Evolutionary conservation across 2,113 vertebrate genomes (phyloP), one percentile per base, ranked within the genome.

Genomic region (Leucoraja erinaceus): DNA sequence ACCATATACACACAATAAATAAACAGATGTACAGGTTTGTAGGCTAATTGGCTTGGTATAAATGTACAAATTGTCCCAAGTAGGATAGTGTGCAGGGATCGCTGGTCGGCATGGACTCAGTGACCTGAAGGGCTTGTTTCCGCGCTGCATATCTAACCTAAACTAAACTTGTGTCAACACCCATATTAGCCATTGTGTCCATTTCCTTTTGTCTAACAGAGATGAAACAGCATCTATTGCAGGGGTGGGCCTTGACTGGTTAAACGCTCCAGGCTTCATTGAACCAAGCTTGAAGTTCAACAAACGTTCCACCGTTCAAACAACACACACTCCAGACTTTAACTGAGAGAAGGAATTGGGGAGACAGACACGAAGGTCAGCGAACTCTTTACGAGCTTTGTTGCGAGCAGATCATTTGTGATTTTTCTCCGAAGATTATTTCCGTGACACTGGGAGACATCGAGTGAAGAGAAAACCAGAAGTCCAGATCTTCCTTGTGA

Each of bases 191-290:
- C 66, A 72, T 33, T 54, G 38, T 91, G 54, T 91, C 66, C 68
- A 91, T 91, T 91, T 72, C 90, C 47, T 72, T 91, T 90, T 1
- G 38, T 72, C 25, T 14, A 72, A 66, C 20, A 91, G 90, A 91
- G 72, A 47, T 72, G 9, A 91, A 28, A 31, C 61, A 70, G 9
- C 31, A 5, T 38, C 38, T 10, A 54, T 54, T 91, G 54, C 20
- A 25, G 88, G 12, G 22, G 61, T 25, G 25, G n/a, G 83, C 14
- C 66, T 70, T 70, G 47, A 91, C 68, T 47, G 66, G 47, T 68
- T 22, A 25, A 14, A 20, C 22, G 33, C 38, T 72, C 63, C n/a
- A 38, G 33, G 8, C 68, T 3, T 68, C 54, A 88, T 28, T 91
- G 70, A 70, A 91, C 14, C 0, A 38, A 88, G 11, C 11, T 91